Evolutionary conservation across 2,113 vertebrate species (phyloP), one percentile per base, ranked within the genome.

Genomic region (Macquaria australasica): DNA sequence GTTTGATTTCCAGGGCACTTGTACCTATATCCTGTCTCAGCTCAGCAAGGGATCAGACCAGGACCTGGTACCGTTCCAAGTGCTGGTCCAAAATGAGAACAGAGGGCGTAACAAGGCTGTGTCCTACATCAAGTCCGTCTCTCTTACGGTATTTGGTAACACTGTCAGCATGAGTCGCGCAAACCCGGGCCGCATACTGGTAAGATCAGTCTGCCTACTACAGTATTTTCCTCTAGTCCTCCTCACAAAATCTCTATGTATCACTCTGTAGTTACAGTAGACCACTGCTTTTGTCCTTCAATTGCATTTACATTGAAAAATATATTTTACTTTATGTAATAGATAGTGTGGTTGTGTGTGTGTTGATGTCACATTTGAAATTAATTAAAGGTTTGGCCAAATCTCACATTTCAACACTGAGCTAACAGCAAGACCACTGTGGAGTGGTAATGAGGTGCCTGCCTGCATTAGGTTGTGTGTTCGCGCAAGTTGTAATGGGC

Each of bases 1-100:
- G 1, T 87, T 80, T 67, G 64, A 87, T 68, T 87, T 87, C 66
- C 81, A 84, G 77, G 86, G 86, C n/a, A 87, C 81, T 39, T 87
- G 86, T 50, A 83, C 34, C 15, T 87, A 87, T 45, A 9, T 76
- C 48, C 72, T 87, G 8, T 60, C 81, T 18, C 66, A 87, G 11
- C 12, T 60, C 43, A 31, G 3, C 5, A 41, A 59, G 15, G 51
- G 20, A 20, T 25, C 67, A 34, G 43, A 66, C 3, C 8, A 45
- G 15, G 34, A 12, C 43, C 77, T 84, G 64, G n/a, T 23, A 1
- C 72, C 64, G 0, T 87, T 76, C 51, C 64, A 72, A 39, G 76
- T 83, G 25, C 66, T 84, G 34, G 86, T 87, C 71, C 72, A 76
- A 21, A 87, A 77, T 39, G 86, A 81, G 43, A 83, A 83, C 77